Base-by-base conservation (phyloP, 2,113 vertebrate genomes). In the Nothocercus nigrocapillus region DNA sequence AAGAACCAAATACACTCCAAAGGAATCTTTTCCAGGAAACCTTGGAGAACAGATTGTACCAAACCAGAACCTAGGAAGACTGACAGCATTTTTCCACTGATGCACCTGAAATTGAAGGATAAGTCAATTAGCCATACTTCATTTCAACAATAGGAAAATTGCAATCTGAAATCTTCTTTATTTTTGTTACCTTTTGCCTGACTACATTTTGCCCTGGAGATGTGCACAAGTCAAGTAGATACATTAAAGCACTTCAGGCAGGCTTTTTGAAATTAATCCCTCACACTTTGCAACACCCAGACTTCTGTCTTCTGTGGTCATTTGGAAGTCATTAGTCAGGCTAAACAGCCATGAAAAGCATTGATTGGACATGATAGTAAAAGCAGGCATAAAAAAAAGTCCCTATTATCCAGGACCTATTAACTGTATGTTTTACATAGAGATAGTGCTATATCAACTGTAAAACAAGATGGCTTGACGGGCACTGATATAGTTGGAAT, bases 311-410 rank as follows among this genome's bases (percentile, higher is more conserved):
- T 97, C 95, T 96, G 95, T 93, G 86, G 90, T 93, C 96, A 80
- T 96, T 96, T 94, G 93, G 94, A 97, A 94, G 82, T 97, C 97
- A 97, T 98, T 98, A 98, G 93, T 89, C 25, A 73, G 92, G 88
- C 89, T 97, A 97, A 98, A 98, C 96, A 95, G 83, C 89, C 97
- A 96, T 96, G 92, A 98, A 97, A 84, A 97, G 84, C 96, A 94
- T 91, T 85, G 94, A 94, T 86, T 79, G 95, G 97, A 97, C 96
- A 96, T 96, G 63, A 96, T 88, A 92, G 78, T 87, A 93, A 97
- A 58, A 94, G 61, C 82, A 92, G 66, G 76, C 73, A 90, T 28
- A 4, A 82, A 92, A 93, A 90, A 93, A 90, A 90, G 36, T 67
- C 90, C 90, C 82, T 96, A 92, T 96, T 96, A 96, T 94, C 74